Evolutionary conservation across 2,888 invertebrate genomes (phyloP), one percentile per base, ranked within the genome.

Genomic region (Drosophila tripunctata): DNA sequence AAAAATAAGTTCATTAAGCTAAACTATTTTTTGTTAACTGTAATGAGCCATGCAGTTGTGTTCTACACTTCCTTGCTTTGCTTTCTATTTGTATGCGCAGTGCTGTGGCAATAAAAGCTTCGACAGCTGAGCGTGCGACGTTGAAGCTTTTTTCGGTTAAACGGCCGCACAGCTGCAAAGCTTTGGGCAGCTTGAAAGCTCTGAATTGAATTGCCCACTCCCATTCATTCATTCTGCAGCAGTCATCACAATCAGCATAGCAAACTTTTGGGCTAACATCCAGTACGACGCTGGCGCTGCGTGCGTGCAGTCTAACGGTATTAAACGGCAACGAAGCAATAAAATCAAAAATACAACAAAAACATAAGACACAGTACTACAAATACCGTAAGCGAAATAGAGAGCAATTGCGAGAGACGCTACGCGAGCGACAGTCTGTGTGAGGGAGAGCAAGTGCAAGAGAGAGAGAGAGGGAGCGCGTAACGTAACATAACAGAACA

Each of bases 271-370:
- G 63, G 74, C 66, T 43, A 57, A 43, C 58, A 64, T 64, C 56
- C 76, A 83, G 83, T 83, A 70, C 75, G 82, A 82, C 87, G 85
- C 87, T 83, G 87, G 79, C 83, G 83, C 83, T 83, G 87, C 87
- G 75, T 87, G 83, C 87, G 87, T 83, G 82, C 83, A 75, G 83
- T 87, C 74, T 73, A 67, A 71, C 66, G 67, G 61, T 57, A 57
- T 47, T 36, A 30, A 63, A 50, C 81, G 66, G 54, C 58, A 51
- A 38, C 24, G 60, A 41, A 52, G 19, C 52, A 51, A 44, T 19
- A 52, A 40, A 48, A n/a, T n/a, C n/a, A n/a, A n/a, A n/a, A n/a
- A n/a, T n/a, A n/a, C n/a, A n/a, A n/a, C n/a, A n/a, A n/a, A n/a
- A n/a, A n/a, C n/a, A n/a, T n/a, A n/a, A n/a, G n/a, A n/a, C n/a